Conservation (phyloP, 2,113 vertebrate species). For the Chaetops frenatus region DNA sequence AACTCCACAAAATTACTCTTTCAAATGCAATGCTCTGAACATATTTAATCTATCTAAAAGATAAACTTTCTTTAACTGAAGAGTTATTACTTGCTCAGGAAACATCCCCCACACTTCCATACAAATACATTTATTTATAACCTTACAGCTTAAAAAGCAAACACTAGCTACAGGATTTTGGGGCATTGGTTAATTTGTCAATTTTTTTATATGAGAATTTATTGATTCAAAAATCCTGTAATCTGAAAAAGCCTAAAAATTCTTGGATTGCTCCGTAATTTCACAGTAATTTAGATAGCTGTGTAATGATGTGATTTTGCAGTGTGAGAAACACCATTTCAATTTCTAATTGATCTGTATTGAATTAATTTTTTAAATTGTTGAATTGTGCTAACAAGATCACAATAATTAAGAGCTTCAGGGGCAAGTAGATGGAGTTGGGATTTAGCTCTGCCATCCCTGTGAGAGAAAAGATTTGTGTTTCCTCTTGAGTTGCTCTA, state of each 20-base stretch:
- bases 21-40: background rate
- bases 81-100: background rate
- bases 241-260: background rate
- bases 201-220: background rate
- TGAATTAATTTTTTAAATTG: conserved; percentile 6
- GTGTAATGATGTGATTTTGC: background rate
- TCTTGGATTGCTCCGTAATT: background rate
- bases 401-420: background rate
- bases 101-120: background rate
- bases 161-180: background rate
- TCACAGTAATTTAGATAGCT: background rate
- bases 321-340: background rate
- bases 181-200: background rate
- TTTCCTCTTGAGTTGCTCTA: conserved; percentile 16
- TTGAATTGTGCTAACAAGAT: conserved; percentile 13
- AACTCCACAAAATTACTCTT: background rate
- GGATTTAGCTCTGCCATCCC: background rate
- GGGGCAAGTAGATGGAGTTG: background rate
- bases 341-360: background rate
- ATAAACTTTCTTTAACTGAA: background rate
- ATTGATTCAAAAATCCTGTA: background rate
- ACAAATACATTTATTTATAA: background rate
- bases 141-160: background rate
- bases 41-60: background rate
- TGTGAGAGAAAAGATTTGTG: background rate